These are phyloP conservation scores for Macaria liturata DNA, from an alignment of 2,888 invertebrate genomes.

Conservation along the genomic window DNA sequence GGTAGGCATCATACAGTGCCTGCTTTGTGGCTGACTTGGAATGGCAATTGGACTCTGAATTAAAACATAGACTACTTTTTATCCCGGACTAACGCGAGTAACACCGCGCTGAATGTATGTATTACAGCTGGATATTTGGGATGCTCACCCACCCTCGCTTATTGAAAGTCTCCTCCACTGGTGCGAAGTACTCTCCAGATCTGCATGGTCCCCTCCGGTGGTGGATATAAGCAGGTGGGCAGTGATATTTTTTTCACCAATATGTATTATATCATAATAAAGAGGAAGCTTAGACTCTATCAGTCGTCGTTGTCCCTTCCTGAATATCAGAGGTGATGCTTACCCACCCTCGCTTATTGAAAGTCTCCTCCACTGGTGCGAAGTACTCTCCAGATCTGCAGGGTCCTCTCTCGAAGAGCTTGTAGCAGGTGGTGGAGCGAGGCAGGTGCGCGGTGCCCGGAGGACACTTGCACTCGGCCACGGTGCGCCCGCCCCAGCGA, in stretches of 20 bases:
- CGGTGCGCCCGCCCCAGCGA: slow-evolving; percentile 78
- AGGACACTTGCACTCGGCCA: slow-evolving; percentile 92
- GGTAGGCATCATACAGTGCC: too few species aligned
- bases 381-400: slow-evolving; percentile 90
- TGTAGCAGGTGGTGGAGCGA: slow-evolving; percentile 87
- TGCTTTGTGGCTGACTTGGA: too few species aligned
- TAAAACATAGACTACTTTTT: too few species aligned
- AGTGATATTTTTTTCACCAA: slow-evolving; percentile 68
- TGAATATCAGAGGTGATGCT: slow-evolving; percentile 49
- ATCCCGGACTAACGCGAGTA: too few species aligned
- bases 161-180: slow-evolving; percentile 81
- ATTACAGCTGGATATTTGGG: slow-evolving; percentile 10
- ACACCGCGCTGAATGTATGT: too few species aligned
- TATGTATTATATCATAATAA: too few species aligned
- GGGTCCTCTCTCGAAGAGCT: slow-evolving; percentile 89
- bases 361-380: slow-evolving; percentile 85
- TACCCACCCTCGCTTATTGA: slow-evolving; percentile 81
- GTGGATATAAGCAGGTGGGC: slow-evolving; percentile 87
- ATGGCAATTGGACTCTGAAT: too few species aligned
- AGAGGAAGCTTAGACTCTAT: too few species aligned
- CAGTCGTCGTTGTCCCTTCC: too few species aligned
- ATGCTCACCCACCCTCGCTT: slow-evolving; percentile 81
- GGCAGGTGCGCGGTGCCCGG: slow-evolving; percentile 90
- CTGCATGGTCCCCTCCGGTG: slow-evolving; percentile 88
- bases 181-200: slow-evolving; percentile 89